These are phyloP conservation scores for Apis cerana DNA, from an alignment of 1,140 invertebrate genomes.

Conservation along the genomic window DNA sequence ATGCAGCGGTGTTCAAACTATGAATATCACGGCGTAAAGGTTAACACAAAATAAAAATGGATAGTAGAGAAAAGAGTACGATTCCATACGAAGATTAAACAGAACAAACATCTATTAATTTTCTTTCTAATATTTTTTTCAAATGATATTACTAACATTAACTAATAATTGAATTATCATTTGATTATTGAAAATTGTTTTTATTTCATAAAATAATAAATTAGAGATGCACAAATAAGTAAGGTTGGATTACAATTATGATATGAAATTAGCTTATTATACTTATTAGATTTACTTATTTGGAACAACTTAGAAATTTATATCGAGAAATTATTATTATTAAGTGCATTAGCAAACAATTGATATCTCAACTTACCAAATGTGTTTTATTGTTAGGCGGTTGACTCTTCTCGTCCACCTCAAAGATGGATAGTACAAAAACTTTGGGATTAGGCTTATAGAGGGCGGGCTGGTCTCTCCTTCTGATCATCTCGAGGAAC, in stretches of 20 bases:
- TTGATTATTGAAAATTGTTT: too few relatives aligned
- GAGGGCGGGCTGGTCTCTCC: slow-evolving; percentile 85
- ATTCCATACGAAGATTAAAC: neutral
- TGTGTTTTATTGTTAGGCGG: slow-evolving; percentile 89
- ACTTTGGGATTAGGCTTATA: slow-evolving; percentile 87
- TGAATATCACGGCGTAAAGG: neutral
- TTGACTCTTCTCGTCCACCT: slow-evolving; percentile 87
- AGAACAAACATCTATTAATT: neutral
- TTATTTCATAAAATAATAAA: too few relatives aligned
- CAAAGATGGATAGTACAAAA: slow-evolving; percentile 91
- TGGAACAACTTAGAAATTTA: too few relatives aligned
- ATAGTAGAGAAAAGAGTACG: neutral
- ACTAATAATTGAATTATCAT: too few relatives aligned
- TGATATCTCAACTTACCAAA: slow-evolving; percentile 77
- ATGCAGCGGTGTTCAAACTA: neutral
- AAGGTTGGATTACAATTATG: too few relatives aligned
- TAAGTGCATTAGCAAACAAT: too few relatives aligned
- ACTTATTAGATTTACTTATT: too few relatives aligned
- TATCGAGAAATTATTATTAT: too few relatives aligned
- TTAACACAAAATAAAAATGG: neutral
- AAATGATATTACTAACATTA: neutral
- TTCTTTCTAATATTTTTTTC: neutral
- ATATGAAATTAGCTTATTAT: too few relatives aligned
- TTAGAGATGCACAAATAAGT: too few relatives aligned
- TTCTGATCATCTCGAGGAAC: slow-evolving; percentile 91